Base-by-base conservation (phyloP, 1,140 invertebrate species). In the Tenebrio molitor region DNA sequence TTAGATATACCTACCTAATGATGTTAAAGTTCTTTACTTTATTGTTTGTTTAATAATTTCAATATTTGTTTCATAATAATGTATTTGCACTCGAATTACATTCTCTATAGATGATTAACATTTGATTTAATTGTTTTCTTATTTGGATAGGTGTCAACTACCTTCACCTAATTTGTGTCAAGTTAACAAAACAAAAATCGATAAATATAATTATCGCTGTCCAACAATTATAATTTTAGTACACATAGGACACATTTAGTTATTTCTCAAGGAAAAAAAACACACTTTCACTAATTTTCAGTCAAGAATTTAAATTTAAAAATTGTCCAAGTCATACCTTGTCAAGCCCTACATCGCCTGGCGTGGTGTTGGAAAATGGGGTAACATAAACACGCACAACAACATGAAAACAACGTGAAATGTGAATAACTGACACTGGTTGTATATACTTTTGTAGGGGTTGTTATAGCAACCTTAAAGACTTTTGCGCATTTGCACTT, bases 341-440 rank as follows among this genome's bases (percentile, higher is more conserved):
- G 50, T 58, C 6, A 25, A 58, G 12, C 12, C 29, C 12, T 58
- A 58, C 50, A 58, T 58, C 23, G 50, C 12, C 34, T 68, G 42
- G 16, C 34, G 65, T 68, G 21, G 65, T 68, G 65, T 41, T 68
- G 12, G 8, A 68, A 21, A 68, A 68, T 46, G 29, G 41, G 39
- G 39, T 68, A 68, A 46, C 41, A 68, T 46, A 68, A 46, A 34
- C 65, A 68, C 65, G 65, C 65, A 68, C 42, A 46, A 68, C 65
- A 68, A 50, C 42, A 46, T 46, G 41, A 68, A 68, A 68, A 68
- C 65, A 46, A 68, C 44, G 21, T 68, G 39, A 68, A 46, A 50
- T 41, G 39, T 68, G 39, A 68, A 68, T 29, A 58, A 44, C 65
- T 29, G 65, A 68, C 41, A 50, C 3, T 42, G 39, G 41, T 46